phyloP scores from a whole-genome alignment of 2,797 vertebrate species.

The Sebastes cheni region DNA sequence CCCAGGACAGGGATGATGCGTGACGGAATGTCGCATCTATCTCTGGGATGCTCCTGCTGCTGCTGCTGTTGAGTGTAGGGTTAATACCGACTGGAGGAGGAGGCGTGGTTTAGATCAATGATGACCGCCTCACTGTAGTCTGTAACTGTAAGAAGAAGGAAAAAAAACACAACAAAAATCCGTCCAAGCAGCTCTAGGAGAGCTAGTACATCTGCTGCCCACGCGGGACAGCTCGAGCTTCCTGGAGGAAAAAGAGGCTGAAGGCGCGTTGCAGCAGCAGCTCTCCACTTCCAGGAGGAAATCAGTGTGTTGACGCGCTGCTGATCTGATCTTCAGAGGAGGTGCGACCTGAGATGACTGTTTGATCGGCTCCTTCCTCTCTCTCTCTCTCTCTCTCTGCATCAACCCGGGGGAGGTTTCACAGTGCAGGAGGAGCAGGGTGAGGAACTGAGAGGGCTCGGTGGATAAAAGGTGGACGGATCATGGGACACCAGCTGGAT shows the following conservation, averaged over 20 bases:
- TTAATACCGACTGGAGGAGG: conserved; percentile 62
- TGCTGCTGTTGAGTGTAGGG: conserved; percentile 60
- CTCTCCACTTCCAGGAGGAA: conserved; percentile 31
- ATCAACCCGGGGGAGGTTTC: not conserved
- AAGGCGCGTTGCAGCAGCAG: conserved; percentile 12
- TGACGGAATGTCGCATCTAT: conserved; percentile 66
- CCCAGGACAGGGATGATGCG: conserved; percentile 39
- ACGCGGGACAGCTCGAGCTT: conserved; percentile 17
- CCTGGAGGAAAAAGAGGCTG: not conserved
- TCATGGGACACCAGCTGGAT: not conserved
- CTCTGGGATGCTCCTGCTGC: conserved; percentile 26
- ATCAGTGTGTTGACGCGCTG: not conserved
- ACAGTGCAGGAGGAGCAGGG: not conserved
- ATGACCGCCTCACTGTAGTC: conserved; percentile 59
- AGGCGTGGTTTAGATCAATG: conserved; percentile 71
- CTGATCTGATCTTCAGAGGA: conserved; percentile 35
- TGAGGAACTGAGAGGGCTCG: not conserved
- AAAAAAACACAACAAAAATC: conserved; percentile 20
- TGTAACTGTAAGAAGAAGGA: conserved; percentile 42
- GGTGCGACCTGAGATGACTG: conserved; percentile 55
- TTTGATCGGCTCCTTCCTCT: conserved; percentile 1
- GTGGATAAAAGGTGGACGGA: not conserved
- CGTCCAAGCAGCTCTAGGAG: not conserved
- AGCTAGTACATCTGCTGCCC: not conserved
- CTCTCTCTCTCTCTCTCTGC: conserved; percentile 1